These are phyloP conservation scores for Andrena fulva DNA, from an alignment of 2,888 invertebrate genomes.

Conservation along the genomic window DNA sequence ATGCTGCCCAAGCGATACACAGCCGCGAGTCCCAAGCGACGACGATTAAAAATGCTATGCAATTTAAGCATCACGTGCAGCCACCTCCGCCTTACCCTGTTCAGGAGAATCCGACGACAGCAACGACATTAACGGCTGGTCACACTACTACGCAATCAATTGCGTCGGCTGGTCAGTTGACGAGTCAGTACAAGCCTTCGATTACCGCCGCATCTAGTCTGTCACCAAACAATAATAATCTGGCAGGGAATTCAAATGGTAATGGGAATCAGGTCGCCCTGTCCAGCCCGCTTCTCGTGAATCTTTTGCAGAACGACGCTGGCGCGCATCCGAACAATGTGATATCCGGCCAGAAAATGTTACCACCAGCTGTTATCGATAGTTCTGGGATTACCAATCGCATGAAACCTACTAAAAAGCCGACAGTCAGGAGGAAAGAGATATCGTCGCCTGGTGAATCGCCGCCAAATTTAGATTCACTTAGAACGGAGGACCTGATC, in stretches of 20 bases:
- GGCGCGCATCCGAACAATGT: constrained; percentile 82
- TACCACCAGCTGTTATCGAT: constrained; percentile 81
- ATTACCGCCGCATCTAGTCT: constrained; percentile 79
- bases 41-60: constrained; percentile 76
- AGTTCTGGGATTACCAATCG: constrained; percentile 75
- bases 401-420: constrained; percentile 82
- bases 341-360: constrained; percentile 80
- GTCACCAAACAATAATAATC: constrained; percentile 76
- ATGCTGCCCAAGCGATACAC: constrained; percentile 93
- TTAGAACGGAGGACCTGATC: constrained; percentile 82
- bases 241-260: constrained; percentile 74
- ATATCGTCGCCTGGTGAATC: constrained; percentile 76
- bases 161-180: constrained; percentile 78
- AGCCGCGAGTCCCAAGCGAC: constrained; percentile 86
- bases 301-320: constrained; percentile 95
- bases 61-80: constrained; percentile 82
- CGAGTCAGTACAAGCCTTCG: constrained; percentile 78
- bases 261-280: constrained; percentile 88
- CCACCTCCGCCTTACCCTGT: constrained; percentile 85
- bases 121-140: constrained; percentile 79
- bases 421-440: constrained; percentile 83
- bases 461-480: constrained; percentile 81
- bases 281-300: constrained; percentile 95
- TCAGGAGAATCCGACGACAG: constrained; percentile 82
- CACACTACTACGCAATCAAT: constrained; percentile 78